Evolutionary conservation across 2,888 invertebrate species (phyloP).

Genomic region (Protophormia terraenovae): DNA sequence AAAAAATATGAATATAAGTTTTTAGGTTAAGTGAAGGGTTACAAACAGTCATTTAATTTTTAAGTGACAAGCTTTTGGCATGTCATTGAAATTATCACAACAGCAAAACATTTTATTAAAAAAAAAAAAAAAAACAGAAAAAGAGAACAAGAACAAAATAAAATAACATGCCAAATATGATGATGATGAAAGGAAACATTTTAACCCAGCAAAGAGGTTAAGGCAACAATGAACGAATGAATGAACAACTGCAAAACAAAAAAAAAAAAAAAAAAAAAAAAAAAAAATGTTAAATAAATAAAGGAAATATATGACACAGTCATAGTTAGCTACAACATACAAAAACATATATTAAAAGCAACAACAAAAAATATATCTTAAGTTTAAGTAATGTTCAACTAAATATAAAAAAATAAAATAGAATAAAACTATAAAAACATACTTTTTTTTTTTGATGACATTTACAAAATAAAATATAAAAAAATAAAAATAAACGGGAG

Average conservation of each 20-base stretch:
- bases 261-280: neutral
- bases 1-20: no score
- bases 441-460: neutral
- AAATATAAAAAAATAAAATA: constrained; percentile 3
- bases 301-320: constrained; percentile 37
- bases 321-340: neutral
- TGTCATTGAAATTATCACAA: constrained; percentile 34
- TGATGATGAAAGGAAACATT: constrained; percentile 40
- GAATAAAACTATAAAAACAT: constrained; percentile 10
- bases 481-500: neutral
- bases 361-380: constrained; percentile 9
- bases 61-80: constrained; percentile 51
- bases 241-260: constrained; percentile 5
- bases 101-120: constrained; percentile 31
- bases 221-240: constrained; percentile 35
- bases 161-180: constrained; percentile 25
- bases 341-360: neutral
- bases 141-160: constrained; percentile 3
- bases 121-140: no score
- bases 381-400: constrained; percentile 38
- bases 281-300: constrained; percentile 29
- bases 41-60: constrained; percentile 42
- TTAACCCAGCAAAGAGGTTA: constrained; percentile 44
- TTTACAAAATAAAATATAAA: neutral
- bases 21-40: constrained; percentile 56